A percentile compares a stretch with the other conserved stretches of the same genome.
These are phyloP conservation scores for Hypocryptadius cinnamomeus DNA, from an alignment of 2,113 vertebrate genomes.

Conservation along the genomic window DNA sequence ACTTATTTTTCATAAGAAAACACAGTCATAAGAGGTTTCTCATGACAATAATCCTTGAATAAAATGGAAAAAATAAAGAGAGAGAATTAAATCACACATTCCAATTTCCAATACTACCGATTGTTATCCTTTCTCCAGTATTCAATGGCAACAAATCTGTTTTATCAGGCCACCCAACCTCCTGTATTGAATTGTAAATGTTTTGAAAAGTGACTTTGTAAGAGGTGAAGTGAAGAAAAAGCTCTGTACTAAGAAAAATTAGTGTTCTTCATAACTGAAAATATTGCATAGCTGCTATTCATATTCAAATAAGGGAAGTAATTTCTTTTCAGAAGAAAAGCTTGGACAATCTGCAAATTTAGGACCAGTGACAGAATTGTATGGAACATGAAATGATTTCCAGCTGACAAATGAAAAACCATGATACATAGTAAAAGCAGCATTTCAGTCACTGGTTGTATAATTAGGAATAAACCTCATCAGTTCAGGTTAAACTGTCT, in stretches of 20 bases:
- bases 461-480: background rate
- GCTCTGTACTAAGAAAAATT: background rate
- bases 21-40: background rate
- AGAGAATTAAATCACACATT: background rate
- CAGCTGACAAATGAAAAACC: background rate
- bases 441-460: background rate
- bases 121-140: background rate
- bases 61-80: background rate
- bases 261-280: background rate
- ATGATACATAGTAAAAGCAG: background rate
- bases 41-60: background rate
- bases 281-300: background rate
- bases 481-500: background rate
- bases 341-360: background rate
- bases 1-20: conserved; percentile 1
- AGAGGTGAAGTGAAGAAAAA: background rate
- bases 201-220: background rate
- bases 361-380: background rate
- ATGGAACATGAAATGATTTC: background rate
- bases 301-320: background rate
- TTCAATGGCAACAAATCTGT: background rate
- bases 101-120: background rate
- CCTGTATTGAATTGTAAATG: background rate
- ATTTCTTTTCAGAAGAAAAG: background rate
- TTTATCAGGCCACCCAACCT: background rate